Base-by-base conservation (phyloP, 2,797 vertebrate genomes). In the Tachyglossus aculeatus region DNA sequence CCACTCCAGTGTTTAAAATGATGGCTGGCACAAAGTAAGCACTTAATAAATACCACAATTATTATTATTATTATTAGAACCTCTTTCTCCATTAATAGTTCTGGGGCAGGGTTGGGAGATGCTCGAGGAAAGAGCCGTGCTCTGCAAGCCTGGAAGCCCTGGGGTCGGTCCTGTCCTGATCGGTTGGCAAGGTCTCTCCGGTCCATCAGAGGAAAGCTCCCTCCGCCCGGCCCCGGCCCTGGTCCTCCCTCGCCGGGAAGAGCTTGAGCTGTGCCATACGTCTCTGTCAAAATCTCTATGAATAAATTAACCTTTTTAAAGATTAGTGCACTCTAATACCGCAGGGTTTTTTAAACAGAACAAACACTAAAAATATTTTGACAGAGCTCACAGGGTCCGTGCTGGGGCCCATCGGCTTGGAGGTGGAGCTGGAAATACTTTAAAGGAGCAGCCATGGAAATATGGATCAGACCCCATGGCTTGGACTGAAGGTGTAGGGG, bases 221-320 rank as follows among this genome's bases (percentile, higher is more conserved):
- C 70, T 77, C 86, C 69, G 69, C 58, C 75, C 64, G 78, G 80
- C 70, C 54, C 50, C 13, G 22, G 57, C 83, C 86, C 84, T 70
- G 71, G 84, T 78, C 45, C 27, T 44, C 53, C 87, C 87, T 92
- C 91, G 91, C 92, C 92, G 93, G 95, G 94, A 94, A 94, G 95
- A 93, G 94, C 93, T 94, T 83, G 83, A 91, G 88, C 92, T 24
- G 70, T 40, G 27, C 95, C 95, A 97, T 98, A 98, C 95, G 95
- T 98, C 96, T 97, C 95, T 96, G 96, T 96, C 97, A 98, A 95
- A 97, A 98, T 95, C 96, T 98, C 97, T 96, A 98, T 99, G 98
- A 99, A 99, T 99, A 99, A 99, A 99, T 98, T 99, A 99, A 99
- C 97, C 97, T 99, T 99, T 94, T 95, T 96, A 98, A 98, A 99